These are phyloP conservation scores for Anniella stebbinsi DNA, from an alignment of 2,797 vertebrate genomes.

Conservation along the genomic window DNA sequence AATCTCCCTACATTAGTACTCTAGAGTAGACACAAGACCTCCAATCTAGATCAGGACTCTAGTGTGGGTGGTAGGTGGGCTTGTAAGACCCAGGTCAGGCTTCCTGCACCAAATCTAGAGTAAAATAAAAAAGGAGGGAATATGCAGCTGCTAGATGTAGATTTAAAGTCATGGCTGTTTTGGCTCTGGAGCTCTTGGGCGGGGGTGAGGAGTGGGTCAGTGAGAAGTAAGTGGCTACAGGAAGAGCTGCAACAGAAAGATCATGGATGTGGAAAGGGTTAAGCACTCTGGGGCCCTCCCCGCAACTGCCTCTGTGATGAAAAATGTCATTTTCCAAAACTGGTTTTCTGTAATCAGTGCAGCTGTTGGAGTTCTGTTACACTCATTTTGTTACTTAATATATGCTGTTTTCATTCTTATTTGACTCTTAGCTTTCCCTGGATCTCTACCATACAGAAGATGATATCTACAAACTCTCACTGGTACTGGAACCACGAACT, in stretches of 20 bases:
- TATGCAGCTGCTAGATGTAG: no score
- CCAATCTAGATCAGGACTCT: no score
- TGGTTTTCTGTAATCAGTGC: background rate
- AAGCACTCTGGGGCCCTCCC: background rate
- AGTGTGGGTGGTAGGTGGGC: no score
- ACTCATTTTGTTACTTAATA: background rate
- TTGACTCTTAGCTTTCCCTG: conserved; percentile 88
- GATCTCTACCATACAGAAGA: conserved; percentile 98
- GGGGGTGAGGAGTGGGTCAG: background rate
- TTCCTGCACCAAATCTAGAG: no score
- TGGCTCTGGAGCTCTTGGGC: no score
- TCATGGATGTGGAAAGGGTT: background rate
- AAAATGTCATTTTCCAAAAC: background rate
- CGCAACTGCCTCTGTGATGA: background rate
- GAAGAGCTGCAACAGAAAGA: background rate
- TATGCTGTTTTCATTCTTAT: conserved; percentile 31
- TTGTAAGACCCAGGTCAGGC: no score
- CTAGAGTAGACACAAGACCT: no score
- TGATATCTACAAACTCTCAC: conserved; percentile 95
- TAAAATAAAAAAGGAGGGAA: no score
- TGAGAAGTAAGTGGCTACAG: background rate
- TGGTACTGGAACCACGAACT: conserved; percentile 94
- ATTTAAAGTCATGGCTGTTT: no score
- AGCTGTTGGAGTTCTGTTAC: background rate
- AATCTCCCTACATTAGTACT: no score